Percentiles rank a stretch among this genome's conserved stretches.
Conservation (phyloP, 1,140 invertebrate species). For the Pomacea maculata region DNA sequence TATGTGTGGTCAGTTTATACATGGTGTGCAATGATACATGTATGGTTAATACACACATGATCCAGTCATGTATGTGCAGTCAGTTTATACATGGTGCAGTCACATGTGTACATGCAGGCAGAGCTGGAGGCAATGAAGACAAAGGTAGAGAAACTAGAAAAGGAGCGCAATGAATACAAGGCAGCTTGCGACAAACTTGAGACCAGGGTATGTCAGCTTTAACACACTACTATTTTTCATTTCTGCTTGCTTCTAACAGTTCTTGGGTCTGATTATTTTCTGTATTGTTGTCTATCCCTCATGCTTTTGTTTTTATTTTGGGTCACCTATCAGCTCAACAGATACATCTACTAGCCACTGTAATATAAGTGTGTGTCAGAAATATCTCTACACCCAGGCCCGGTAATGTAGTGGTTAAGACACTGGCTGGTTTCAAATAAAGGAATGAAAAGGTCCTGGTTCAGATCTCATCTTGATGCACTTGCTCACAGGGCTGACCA, state of each 20-base stretch:
- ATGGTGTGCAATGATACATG: neutral
- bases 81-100: neutral
- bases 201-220: conserved; percentile 80
- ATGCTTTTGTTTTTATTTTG: neutral
- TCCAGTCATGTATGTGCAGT: neutral
- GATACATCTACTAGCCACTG: too few relatives aligned
- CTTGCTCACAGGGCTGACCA: too few relatives aligned
- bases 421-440: too few relatives aligned
- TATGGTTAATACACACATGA: neutral
- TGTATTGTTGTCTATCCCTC: neutral
- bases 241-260: neutral
- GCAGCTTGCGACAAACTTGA: conserved; percentile 89
- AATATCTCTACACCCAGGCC: neutral
- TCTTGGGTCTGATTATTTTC: neutral
- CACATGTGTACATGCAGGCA: conserved; percentile 70
- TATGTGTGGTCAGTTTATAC: neutral
- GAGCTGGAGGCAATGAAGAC: conserved; percentile 83
- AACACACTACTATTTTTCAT: neutral
- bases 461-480: too few relatives aligned
- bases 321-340: too few relatives aligned
- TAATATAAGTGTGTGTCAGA: neutral
- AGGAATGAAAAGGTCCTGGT: too few relatives aligned
- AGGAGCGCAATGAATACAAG: conserved; percentile 84
- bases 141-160: conserved; percentile 87
- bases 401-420: too few relatives aligned